Conservation (phyloP, 2,888 invertebrate species). For the Dusona sp. region DNA sequence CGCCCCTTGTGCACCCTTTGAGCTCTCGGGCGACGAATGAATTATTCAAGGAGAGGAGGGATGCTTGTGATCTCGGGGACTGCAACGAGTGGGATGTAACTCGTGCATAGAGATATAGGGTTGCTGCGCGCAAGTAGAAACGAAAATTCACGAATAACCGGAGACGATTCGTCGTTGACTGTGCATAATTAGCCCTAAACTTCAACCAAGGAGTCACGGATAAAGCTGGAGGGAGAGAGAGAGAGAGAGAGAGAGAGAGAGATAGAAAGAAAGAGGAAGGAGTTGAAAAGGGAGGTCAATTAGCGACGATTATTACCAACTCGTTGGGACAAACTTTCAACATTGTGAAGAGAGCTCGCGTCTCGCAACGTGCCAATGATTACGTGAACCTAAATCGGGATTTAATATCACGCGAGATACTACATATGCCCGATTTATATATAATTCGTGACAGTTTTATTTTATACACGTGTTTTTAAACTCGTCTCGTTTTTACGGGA, state of each 20-base stretch:
- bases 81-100: conserved; percentile 28
- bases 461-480: neutral
- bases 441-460: neutral
- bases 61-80: conserved; percentile 46
- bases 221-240: neutral
- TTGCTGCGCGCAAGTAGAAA: conserved; percentile 11
- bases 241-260: conserved; percentile 1
- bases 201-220: conserved; percentile 40
- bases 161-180: conserved; percentile 53
- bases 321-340: conserved; percentile 77
- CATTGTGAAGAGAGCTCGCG: conserved; percentile 72
- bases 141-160: conserved; percentile 45
- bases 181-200: conserved; percentile 57
- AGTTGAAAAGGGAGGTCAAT: conserved; percentile 75
- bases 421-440: neutral
- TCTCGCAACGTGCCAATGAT: conserved; percentile 44
- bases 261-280: neutral
- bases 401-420: conserved; percentile 15
- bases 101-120: conserved; percentile 4
- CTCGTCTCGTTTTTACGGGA: neutral
- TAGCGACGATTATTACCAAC: conserved; percentile 81
- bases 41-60: conserved; percentile 56
- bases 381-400: conserved; percentile 30
- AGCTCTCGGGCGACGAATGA: conserved; percentile 48
- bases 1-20: conserved; percentile 12